Percentiles rank a stretch among this genome's conserved stretches.
phyloP scores from a whole-genome alignment of 2,113 vertebrate species.

The Sapayoa aenigma region DNA sequence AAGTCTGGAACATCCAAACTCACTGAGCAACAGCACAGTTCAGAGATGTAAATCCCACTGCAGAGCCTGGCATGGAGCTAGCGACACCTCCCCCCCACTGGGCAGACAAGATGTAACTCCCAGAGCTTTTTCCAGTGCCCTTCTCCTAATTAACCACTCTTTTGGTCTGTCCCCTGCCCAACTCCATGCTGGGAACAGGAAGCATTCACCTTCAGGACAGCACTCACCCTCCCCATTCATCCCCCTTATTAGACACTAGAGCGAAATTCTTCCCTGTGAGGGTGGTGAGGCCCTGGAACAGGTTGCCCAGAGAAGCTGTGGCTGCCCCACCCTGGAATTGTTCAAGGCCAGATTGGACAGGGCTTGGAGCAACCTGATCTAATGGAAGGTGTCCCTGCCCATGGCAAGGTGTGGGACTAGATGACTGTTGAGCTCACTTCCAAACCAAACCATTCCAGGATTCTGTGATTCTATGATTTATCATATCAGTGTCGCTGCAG shows the following conservation, averaged over 20 bases:
- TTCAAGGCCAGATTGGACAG: rapidly evolving
- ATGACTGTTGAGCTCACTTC: neutral
- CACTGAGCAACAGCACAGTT: neutral
- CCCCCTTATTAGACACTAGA: rapidly evolving
- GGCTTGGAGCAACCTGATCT: rapidly evolving
- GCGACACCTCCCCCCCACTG: neutral
- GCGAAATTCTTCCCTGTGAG: neutral
- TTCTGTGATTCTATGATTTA: neutral
- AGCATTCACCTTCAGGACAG: neutral
- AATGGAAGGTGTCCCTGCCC: neutral
- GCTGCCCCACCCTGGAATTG: neutral
- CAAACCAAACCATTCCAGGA: neutral
- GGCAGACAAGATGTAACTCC: neutral
- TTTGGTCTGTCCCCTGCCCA: neutral
- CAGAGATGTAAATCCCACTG: neutral
- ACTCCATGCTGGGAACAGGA: rapidly evolving
- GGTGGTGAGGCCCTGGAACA: neutral
- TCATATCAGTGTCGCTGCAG: neutral
- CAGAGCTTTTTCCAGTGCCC: neutral
- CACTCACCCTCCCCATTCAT: neutral
- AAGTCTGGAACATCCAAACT: neutral
- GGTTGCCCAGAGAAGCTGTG: neutral
- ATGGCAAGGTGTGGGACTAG: neutral
- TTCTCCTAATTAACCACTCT: neutral
- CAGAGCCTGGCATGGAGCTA: neutral